A percentile compares a stretch with the other conserved stretches of the same genome.
phyloP scores from a whole-genome alignment of 1,140 invertebrate genomes.

The Arion vulgaris region DNA sequence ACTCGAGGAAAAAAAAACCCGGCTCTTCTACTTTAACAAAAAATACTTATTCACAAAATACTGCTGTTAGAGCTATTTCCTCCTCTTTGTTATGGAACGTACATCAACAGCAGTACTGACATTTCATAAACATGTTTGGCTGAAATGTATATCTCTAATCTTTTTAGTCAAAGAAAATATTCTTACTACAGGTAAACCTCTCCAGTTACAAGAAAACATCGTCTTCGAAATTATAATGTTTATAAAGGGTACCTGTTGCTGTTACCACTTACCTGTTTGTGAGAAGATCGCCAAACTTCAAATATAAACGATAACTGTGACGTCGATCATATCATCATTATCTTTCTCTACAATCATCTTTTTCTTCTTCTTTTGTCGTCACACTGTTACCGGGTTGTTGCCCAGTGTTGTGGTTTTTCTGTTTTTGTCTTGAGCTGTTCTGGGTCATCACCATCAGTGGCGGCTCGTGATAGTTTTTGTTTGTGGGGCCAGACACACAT shows the following conservation, averaged over 20 bases:
- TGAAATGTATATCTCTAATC: slow-evolving; percentile 11
- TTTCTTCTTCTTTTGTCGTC: too few species aligned
- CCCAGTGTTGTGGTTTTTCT: too few species aligned
- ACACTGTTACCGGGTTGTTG: too few species aligned
- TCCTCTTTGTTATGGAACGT: neutral
- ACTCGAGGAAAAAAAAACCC: too few species aligned
- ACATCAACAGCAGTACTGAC: neutral
- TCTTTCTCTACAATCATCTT: too few species aligned
- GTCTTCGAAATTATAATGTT: neutral
- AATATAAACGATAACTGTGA: neutral
- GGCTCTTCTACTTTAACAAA: too few species aligned
- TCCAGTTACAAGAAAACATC: neutral
- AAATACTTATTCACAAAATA: too few species aligned
- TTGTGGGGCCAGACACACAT: too few species aligned
- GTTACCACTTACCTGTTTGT: neutral
- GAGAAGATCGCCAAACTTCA: neutral
- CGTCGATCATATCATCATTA: neutral
- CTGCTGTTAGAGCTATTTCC: neutral
- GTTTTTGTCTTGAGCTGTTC: too few species aligned
- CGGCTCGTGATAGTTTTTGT: too few species aligned
- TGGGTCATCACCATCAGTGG: too few species aligned
- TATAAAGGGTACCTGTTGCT: neutral
- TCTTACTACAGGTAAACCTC: neutral
- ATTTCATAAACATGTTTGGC: neutral
- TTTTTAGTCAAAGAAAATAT: neutral